Percentiles rank a stretch among this genome's conserved stretches.
phyloP scores from a whole-genome alignment of 53 echinoderm and acorn worm species.

The Hippasteria phrygiana region DNA sequence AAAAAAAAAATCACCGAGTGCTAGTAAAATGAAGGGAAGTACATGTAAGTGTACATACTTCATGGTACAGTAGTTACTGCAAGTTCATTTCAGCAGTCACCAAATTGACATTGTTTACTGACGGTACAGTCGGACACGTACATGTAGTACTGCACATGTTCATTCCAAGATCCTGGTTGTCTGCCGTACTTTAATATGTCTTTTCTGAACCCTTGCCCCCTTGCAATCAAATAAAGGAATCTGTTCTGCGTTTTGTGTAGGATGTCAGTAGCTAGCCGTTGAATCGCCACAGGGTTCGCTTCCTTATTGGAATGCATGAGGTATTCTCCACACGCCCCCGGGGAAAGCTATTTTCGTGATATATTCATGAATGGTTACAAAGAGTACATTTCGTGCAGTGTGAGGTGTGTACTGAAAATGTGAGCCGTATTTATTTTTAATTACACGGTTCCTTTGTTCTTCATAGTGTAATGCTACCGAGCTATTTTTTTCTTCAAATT shows the following conservation, averaged over 20 bases:
- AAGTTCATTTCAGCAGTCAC: no score
- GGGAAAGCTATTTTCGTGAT: conserved; percentile 28
- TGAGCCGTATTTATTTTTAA: neutral
- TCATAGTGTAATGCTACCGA: no score
- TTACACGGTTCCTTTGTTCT: neutral
- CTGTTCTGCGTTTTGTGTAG: conserved; percentile 32
- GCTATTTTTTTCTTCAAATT: no score
- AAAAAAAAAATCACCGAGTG: no score
- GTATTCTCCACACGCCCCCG: neutral
- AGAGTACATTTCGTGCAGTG: neutral
- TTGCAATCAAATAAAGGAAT: neutral
- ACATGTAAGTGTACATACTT: no score
- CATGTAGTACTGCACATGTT: no score
- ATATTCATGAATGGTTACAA: conserved; percentile 1
- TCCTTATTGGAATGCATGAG: conserved; percentile 41
- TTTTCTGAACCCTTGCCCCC: neutral
- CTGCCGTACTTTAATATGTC: neutral
- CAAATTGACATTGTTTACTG: no score
- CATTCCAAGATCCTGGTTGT: no score
- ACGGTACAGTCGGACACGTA: no score
- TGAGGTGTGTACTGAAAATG: neutral
- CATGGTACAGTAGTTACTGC: no score
- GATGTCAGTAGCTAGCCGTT: conserved; percentile 26
- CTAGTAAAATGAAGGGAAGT: no score
- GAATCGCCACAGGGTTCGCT: conserved; percentile 22